phyloP scores from a whole-genome alignment of 2,888 invertebrate genomes.

The Eupithecia centaureata region DNA sequence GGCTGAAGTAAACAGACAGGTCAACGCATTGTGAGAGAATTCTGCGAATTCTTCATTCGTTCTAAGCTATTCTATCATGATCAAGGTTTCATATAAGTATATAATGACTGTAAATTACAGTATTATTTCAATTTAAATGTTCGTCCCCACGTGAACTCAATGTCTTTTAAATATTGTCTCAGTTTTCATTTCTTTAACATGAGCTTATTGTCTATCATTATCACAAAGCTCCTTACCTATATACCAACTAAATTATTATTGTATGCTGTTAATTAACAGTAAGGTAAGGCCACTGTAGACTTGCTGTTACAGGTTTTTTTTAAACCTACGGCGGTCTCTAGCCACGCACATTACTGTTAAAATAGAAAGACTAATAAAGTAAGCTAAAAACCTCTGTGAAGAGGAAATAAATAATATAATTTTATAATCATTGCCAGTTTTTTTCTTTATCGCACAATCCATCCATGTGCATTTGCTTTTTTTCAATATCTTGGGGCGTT shows the following conservation, averaged over 20 bases:
- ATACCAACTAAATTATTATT: no score
- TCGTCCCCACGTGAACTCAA: neutral
- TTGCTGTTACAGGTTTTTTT: no score
- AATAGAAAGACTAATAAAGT: no score
- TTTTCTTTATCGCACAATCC: neutral
- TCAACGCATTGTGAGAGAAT: conserved; percentile 67
- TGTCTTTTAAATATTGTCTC: neutral
- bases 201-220: neutral
- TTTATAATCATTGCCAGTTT: no score
- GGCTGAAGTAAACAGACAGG: conserved; percentile 66
- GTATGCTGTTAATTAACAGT: no score
- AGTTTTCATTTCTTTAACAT: neutral
- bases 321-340: no score
- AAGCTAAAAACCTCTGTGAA: no score
- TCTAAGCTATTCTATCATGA: conserved; percentile 43
- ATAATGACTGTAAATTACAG: neutral
- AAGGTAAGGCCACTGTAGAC: no score
- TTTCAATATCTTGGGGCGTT: neutral
- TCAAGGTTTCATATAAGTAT: conserved; percentile 38
- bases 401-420: no score
- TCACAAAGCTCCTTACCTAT: no score
- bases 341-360: no score
- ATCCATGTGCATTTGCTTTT: neutral
- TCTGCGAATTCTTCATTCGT: conserved; percentile 58
- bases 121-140: neutral